These are phyloP conservation scores for Conus ventricosus DNA, from an alignment of 1,140 invertebrate species.

Conservation along the genomic window DNA sequence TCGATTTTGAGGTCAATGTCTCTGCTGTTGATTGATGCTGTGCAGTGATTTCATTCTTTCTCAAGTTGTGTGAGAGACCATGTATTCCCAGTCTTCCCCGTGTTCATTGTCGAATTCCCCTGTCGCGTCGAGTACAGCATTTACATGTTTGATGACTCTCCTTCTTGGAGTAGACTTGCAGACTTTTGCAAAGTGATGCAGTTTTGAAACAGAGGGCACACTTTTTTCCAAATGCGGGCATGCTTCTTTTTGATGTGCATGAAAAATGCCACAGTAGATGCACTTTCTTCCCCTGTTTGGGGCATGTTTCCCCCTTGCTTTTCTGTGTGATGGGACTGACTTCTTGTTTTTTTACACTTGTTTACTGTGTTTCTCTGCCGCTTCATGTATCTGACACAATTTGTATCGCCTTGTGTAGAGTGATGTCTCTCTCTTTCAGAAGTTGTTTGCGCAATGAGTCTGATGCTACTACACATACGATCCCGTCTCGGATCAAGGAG, in stretches of 20 bases:
- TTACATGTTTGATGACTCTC: neutral
- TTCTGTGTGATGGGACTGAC: neutral
- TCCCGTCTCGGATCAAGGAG: too few relatives aligned
- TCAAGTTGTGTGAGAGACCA: neutral
- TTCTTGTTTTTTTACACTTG: neutral
- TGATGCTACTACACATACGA: too few relatives aligned
- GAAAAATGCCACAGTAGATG: neutral
- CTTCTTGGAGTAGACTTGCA: neutral
- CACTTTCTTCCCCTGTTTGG: neutral
- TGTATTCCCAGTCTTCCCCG: neutral
- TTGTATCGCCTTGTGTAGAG: too few relatives aligned
- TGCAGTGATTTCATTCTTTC: neutral
- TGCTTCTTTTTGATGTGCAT: too few relatives aligned
- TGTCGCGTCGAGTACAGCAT: neutral
- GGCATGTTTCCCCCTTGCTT: neutral
- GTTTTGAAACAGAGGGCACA: neutral
- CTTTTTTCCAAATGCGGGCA: neutral
- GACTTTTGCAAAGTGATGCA: neutral
- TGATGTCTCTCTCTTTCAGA: too few relatives aligned
- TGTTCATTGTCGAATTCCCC: neutral
- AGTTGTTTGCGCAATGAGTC: too few relatives aligned
- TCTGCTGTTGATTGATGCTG: neutral
- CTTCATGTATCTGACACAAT: neutral
- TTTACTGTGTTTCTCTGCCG: neutral
- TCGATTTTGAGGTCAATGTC: neutral